Evolutionary conservation across 2,113 vertebrate species (phyloP), one percentile per base, ranked within the genome.

Genomic region (Pyxicephalus adspersus): DNA sequence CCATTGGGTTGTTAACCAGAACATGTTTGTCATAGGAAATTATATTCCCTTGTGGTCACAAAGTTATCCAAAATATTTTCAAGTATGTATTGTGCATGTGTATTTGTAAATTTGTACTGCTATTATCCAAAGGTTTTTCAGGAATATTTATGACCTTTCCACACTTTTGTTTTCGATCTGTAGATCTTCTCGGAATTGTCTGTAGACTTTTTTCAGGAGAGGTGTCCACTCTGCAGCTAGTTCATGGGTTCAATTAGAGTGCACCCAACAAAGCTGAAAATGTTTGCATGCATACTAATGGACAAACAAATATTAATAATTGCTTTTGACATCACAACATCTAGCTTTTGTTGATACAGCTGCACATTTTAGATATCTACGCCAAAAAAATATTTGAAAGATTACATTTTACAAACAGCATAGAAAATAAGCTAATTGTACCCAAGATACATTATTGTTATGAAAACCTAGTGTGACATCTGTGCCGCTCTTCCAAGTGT

Each of bases 331-430:
- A 77, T 65, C 50, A 66, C 25, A 64, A 28, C 34, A 77, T 76
- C n/a, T 45, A 60, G 45, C 19, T 54, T 17, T 63, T 72, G 77
- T 80, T 80, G 66, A 71, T 64, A 81, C 78, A 81, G 78, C 45
- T 81, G 67, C 78, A 64, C 67, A 64, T 51, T 73, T 20, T 19
- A 34, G 16, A 25, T 25, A 19, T 25, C 20, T 20, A 31, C 73
- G 68, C 78, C 68, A 81, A 52, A 61, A 72, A 80, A 80, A 51
- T 19, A 63, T 51, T 71, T 64, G 20, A 20, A 34, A 64, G 50
- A 19, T 64, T 55, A 64, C 38, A 64, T 73, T 73, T 81, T 80
- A 54, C 26, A 64, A 64, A 34, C 20, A 51, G 38, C 45, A 51
- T 50, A 29, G 20, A 64, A 29, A 54, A 81, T 19, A 22, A 64